Conservation (phyloP, 2,113 vertebrate species). For the Colius striatus region DNA sequence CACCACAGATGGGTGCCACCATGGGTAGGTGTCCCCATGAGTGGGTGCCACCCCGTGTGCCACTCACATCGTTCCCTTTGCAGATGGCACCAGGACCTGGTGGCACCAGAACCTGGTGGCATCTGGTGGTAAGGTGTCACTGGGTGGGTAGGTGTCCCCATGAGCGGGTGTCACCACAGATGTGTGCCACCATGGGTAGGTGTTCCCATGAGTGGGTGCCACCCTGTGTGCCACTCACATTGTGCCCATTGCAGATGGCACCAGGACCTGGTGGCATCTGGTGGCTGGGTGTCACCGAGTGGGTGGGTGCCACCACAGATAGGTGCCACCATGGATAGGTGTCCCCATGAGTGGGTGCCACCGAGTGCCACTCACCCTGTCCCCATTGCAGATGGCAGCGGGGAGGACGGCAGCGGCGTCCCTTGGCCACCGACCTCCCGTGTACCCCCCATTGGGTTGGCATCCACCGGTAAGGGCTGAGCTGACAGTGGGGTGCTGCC, state of each 20-base stretch:
- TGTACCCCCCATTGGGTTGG: neutral
- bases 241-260: neutral
- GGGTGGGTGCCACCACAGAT: neutral
- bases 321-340: neutral
- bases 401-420: conserved; percentile 54
- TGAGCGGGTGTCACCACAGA: neutral
- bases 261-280: neutral
- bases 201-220: neutral
- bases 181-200: neutral
- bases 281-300: neutral
- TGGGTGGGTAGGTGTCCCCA: neutral
- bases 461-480: conserved; percentile 52
- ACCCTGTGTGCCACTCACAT: accelerated
- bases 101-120: neutral
- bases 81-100: no score
- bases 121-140: neutral
- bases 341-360: no score
- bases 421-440: neutral
- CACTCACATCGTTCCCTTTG: neutral
- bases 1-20: neutral
- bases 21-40: neutral
- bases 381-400: conserved; percentile 54
- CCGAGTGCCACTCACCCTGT: accelerated
- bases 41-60: neutral
- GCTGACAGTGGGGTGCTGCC: neutral